Evolutionary conservation across 2,797 vertebrate genomes (phyloP).

Genomic region (Sitta carolinensis): DNA sequence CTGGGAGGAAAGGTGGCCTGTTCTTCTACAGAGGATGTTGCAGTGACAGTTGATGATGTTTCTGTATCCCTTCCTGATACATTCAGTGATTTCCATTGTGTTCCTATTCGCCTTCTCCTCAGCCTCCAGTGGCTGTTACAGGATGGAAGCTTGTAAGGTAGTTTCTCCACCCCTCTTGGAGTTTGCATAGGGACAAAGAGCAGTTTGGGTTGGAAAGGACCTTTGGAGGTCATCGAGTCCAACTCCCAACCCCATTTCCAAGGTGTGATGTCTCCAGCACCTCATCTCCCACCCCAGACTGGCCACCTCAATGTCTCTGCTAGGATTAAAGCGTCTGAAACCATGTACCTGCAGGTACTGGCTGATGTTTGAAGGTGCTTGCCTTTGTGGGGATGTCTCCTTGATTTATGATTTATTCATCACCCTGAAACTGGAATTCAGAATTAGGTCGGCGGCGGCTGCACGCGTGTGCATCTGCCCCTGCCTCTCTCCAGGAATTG

Average conservation of each 20-base stretch:
- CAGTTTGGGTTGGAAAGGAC: not conserved
- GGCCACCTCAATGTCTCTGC: not conserved
- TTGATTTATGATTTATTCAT: constrained; percentile 21
- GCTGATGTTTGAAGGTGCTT: not conserved
- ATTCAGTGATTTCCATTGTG: accelerated
- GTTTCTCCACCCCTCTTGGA: not conserved
- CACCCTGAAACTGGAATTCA: not conserved
- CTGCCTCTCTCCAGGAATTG: constrained; percentile 57
- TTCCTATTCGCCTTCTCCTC: not conserved
- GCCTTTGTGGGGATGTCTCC: not conserved
- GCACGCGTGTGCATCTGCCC: not conserved
- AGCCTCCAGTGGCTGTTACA: not conserved
- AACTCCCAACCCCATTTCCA: not conserved
- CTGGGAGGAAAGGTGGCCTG: accelerated
- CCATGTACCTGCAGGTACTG: not conserved
- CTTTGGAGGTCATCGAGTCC: not conserved
- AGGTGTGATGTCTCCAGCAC: not conserved
- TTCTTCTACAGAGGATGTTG: not conserved
- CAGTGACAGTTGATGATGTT: not conserved
- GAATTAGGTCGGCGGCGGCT: not conserved
- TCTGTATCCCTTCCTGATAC: not conserved
- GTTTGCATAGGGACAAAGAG: not conserved
- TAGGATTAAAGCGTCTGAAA: not conserved
- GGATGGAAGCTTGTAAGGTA: not conserved
- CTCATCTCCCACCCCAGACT: not conserved